These are phyloP conservation scores for Gymnothorax reevesii DNA, from an alignment of 2,797 vertebrate species.

Conservation along the genomic window DNA sequence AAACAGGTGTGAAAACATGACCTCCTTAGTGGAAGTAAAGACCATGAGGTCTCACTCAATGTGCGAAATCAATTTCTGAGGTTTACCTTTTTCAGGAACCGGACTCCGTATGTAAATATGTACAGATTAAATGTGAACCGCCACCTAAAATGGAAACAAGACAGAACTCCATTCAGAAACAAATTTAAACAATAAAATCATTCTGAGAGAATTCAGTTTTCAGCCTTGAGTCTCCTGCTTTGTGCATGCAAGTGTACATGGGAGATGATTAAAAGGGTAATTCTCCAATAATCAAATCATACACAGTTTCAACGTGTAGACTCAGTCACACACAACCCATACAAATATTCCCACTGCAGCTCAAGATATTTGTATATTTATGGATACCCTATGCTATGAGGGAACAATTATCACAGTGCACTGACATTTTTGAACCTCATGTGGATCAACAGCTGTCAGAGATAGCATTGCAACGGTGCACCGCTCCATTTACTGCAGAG, in stretches of 20 bases:
- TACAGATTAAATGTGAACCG: slow-evolving; percentile 96
- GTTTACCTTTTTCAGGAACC: slow-evolving; percentile 96
- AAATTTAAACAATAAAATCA: neutral
- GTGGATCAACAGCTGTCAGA: too few species aligned
- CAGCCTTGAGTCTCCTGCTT: neutral
- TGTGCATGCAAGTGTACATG: neutral
- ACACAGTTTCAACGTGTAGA: too few species aligned
- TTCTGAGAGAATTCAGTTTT: neutral
- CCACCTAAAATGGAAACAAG: slow-evolving; percentile 83
- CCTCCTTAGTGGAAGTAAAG: neutral
- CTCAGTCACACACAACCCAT: too few species aligned
- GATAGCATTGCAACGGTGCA: too few species aligned
- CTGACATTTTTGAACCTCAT: too few species aligned
- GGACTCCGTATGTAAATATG: slow-evolving; percentile 93
- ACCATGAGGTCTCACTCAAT: neutral
- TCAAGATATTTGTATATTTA: too few species aligned
- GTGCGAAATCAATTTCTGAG: neutral
- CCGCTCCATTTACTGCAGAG: too few species aligned
- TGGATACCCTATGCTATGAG: too few species aligned
- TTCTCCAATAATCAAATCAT: too few species aligned
- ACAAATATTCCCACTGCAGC: too few species aligned
- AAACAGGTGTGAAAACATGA: too few species aligned
- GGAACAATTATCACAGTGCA: too few species aligned
- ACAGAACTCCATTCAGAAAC: neutral
- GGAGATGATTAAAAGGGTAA: neutral